phyloP scores from a whole-genome alignment of 2,113 vertebrate genomes.

The Halcyon malimbica region DNA sequence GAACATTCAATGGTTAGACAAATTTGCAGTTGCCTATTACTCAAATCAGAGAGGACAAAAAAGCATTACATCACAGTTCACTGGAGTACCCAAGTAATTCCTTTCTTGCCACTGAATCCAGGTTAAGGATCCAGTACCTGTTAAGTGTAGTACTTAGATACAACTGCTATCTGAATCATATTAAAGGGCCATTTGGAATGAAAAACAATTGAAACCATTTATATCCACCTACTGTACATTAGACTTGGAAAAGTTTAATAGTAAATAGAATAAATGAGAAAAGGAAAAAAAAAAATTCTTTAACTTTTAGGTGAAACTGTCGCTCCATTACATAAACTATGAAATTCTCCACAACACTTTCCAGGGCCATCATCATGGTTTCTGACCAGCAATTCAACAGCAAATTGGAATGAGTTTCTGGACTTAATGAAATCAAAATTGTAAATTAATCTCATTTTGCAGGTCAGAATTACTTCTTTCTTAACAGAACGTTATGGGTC shows the following conservation, averaged over 20 bases:
- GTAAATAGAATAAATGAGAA: background rate
- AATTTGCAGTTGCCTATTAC: background rate
- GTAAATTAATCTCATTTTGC: background rate
- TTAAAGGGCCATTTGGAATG: background rate
- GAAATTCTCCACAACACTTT: background rate
- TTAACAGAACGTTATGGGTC: background rate
- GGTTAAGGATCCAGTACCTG: background rate
- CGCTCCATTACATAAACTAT: background rate
- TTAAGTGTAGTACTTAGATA: background rate
- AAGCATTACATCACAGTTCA: background rate
- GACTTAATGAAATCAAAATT: background rate
- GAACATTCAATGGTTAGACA: background rate
- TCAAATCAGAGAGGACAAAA: background rate
- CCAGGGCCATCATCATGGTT: background rate
- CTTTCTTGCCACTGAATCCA: background rate
- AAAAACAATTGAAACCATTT: background rate
- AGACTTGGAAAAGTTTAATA: background rate
- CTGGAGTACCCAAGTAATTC: background rate
- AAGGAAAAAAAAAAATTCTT: rapidly evolving
- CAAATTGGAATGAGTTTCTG: background rate
- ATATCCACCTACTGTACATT: background rate
- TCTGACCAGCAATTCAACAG: background rate
- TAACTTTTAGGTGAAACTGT: background rate
- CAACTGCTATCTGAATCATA: background rate
- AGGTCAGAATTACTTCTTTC: background rate